Base-by-base conservation (phyloP, 2,797 vertebrate species). In the Argyrosomus regius region DNA sequence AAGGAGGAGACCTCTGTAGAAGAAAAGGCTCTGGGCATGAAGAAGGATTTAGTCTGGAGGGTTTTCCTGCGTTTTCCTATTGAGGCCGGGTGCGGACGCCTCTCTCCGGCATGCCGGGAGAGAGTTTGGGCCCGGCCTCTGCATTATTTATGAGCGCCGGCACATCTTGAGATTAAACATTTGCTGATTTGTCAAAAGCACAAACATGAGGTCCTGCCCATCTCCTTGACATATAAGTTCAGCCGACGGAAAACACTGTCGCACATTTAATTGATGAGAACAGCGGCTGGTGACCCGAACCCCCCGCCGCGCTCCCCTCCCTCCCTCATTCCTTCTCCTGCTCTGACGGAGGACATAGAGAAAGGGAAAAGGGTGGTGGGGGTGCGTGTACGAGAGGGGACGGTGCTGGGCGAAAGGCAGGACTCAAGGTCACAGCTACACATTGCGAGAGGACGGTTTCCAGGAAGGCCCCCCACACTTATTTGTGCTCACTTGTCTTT, bases 151-250 rank as follows among this genome's bases (percentile, higher is more conserved):
- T 96, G 95, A 96, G 94, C 0, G 28, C 64, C 58, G 87, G 94
- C 94, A 90, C 95, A 96, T 96, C 94, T 95, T 94, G 92, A 96
- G 95, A 97, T 96, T 94, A 96, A 96, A 97, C 95, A 96, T 95
- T 95, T 95, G 96, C 96, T 96, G 96, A 96, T 97, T 96, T 97
- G 96, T 97, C 96, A 96, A 96, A 97, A 96, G 95, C 95, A 92
- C 93, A 95, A 97, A 94, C 95, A 94, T 61, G 93, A 95, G 95
- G 92, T 95, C 94, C 94, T 94, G 96, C 95, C 95, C 94, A 95
- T 96, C 96, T 96, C 96, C 94, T 93, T 96, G 96, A 96, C 95
- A 96, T 88, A 93, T 87, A 74, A 95, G 95, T 93, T 94, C 94
- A 94, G 93, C 90, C 92, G 87, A 91, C 88, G 80, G 93, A 88